Conservation (phyloP, 2,888 invertebrate genomes). For the Podotricha telesiphe region DNA sequence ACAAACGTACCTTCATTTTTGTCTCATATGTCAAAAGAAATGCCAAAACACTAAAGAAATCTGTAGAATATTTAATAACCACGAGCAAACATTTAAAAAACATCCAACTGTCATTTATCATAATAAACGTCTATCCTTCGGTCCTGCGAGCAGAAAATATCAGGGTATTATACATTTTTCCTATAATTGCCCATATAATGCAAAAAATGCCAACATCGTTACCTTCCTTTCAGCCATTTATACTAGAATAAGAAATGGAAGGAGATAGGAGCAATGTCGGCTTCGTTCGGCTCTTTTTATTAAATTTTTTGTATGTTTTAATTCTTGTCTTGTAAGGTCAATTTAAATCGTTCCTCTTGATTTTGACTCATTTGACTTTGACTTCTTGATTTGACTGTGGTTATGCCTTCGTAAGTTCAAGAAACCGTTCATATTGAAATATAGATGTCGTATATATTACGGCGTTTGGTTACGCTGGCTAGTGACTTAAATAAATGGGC, state of each 20-base stretch:
- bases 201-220: slow-evolving; percentile 38
- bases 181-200: slow-evolving; percentile 40
- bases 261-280: not conserved
- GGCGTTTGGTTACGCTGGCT: no score
- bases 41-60: not conserved
- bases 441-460: no score
- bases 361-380: no score
- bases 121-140: slow-evolving; percentile 21
- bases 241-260: not conserved
- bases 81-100: slow-evolving; percentile 14
- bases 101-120: slow-evolving; percentile 24
- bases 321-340: no score
- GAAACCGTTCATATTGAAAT: no score
- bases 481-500: no score
- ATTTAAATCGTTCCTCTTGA: no score
- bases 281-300: not conserved
- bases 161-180: slow-evolving; percentile 30
- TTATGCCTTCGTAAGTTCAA: no score
- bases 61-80: not conserved
- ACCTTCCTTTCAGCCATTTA: slow-evolving; percentile 20
- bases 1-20: no score
- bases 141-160: slow-evolving; percentile 30
- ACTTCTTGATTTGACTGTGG: no score
- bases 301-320: not conserved
- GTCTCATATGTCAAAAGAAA: no score